Evolutionary conservation across 2,888 invertebrate genomes (phyloP).

Genomic region (Chloroclysta siterata): DNA sequence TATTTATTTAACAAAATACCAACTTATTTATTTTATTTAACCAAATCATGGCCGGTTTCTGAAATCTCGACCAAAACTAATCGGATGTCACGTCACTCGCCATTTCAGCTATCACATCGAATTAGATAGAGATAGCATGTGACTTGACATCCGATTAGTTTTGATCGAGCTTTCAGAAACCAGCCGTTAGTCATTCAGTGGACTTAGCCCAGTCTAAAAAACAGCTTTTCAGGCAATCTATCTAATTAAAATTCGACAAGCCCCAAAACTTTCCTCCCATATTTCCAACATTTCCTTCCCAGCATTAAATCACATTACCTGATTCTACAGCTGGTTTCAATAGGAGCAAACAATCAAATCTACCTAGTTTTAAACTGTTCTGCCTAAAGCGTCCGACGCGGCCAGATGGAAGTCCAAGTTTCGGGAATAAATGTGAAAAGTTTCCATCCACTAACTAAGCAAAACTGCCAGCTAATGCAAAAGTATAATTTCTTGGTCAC

Average conservation of each 20-base stretch:
- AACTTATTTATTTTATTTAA: too few species aligned
- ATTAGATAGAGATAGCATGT: too few species aligned
- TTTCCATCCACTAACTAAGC: conserved; percentile 64
- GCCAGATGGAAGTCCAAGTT: conserved; percentile 55
- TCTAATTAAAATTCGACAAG: conserved; percentile 40
- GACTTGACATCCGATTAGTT: too few species aligned
- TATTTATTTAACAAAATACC: too few species aligned
- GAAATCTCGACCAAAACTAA: too few species aligned
- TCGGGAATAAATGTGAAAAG: conserved; percentile 70
- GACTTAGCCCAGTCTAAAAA: too few species aligned
- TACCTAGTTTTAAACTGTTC: conserved; percentile 44
- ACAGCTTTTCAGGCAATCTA: conserved; percentile 1
- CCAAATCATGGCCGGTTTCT: too few species aligned
- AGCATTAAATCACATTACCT: conserved; percentile 48
- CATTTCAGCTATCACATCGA: too few species aligned
- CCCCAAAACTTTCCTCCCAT: conserved; percentile 37
- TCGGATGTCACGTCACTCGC: too few species aligned
- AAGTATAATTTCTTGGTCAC: conserved; percentile 67
- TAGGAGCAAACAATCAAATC: conserved; percentile 51
- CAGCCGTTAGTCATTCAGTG: too few species aligned
- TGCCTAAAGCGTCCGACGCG: conserved; percentile 30
- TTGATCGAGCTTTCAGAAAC: too few species aligned
- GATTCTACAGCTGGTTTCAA: conserved; percentile 46
- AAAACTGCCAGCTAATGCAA: conserved; percentile 66
- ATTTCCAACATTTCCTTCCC: conserved; percentile 47